These are phyloP conservation scores for Podiceps cristatus DNA, from an alignment of 2,113 vertebrate species.

Conservation along the genomic window DNA sequence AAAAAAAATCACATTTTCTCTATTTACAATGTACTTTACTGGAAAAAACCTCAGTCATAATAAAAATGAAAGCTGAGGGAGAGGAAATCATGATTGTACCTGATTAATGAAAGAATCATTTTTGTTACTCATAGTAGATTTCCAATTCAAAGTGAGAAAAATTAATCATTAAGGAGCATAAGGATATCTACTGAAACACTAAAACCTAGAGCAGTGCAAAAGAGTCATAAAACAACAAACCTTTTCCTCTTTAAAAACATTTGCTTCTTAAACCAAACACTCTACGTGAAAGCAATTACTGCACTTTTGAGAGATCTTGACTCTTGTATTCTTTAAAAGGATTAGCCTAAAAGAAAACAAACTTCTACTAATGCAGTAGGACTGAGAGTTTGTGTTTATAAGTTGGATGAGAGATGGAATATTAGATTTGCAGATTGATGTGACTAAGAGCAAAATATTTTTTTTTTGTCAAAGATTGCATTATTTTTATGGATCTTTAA, in stretches of 20 bases:
- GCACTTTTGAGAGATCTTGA: slow-evolving; percentile 26
- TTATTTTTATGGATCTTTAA: neutral
- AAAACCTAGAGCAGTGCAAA: slow-evolving; percentile 34
- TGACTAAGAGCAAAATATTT: neutral
- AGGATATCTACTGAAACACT: slow-evolving; percentile 35
- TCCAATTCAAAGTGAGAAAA: slow-evolving; percentile 49
- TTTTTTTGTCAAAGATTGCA: neutral
- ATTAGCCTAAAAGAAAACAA: slow-evolving; percentile 52
- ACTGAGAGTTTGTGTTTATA: neutral
- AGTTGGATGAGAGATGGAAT: neutral
- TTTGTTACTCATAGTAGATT: slow-evolving; percentile 32
- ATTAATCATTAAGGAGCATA: slow-evolving; percentile 51
- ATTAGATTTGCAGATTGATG: neutral
- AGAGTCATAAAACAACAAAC: neutral
- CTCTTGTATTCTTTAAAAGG: slow-evolving; percentile 33
- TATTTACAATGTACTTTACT: slow-evolving; percentile 62
- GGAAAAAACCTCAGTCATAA: slow-evolving; percentile 57
- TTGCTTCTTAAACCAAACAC: neutral
- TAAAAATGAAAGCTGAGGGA: slow-evolving; percentile 49
- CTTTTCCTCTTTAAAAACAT: neutral
- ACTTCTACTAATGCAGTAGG: neutral
- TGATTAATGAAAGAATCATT: slow-evolving; percentile 63
- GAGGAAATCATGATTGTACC: slow-evolving; percentile 43
- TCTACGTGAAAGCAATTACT: neutral
- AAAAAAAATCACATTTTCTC: slow-evolving; percentile 29